phyloP scores from a whole-genome alignment of 2,113 vertebrate genomes.

The Chloropsis hardwickii region DNA sequence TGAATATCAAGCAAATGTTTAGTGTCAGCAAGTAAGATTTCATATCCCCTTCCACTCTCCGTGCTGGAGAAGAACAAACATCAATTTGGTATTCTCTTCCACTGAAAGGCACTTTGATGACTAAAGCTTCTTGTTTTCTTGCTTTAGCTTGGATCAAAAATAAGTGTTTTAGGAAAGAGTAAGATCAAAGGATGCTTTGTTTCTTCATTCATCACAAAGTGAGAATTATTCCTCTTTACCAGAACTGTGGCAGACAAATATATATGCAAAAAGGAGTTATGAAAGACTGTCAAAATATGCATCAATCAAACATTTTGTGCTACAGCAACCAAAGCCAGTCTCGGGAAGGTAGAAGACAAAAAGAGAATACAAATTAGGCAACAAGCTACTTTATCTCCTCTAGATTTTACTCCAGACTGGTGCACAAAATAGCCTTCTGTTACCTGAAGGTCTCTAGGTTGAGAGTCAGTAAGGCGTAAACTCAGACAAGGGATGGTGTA shows the following conservation, averaged over 20 bases:
- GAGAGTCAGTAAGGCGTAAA: background rate
- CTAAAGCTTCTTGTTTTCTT: background rate
- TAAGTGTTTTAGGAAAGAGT: background rate
- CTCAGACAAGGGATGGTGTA: background rate
- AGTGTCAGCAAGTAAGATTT: background rate
- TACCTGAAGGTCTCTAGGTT: background rate
- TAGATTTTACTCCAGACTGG: background rate
- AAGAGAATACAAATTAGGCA: background rate
- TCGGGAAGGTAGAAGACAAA: background rate
- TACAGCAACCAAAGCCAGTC: background rate
- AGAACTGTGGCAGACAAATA: background rate
- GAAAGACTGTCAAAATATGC: background rate
- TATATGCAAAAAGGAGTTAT: background rate
- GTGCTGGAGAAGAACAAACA: background rate
- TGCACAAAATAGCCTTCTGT: background rate
- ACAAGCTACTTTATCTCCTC: background rate
- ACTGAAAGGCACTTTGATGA: background rate
- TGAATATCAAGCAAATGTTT: background rate
- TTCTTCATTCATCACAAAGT: background rate
- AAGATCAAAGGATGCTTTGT: conserved; percentile 28
- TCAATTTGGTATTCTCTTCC: background rate
- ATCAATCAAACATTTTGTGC: background rate
- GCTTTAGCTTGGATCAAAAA: background rate
- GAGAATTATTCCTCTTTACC: background rate
- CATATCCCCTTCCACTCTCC: background rate